Percentiles rank a stretch among this genome's conserved stretches.
Conservation (phyloP, 2,113 vertebrate genomes). For the Trematomus loennbergii region DNA sequence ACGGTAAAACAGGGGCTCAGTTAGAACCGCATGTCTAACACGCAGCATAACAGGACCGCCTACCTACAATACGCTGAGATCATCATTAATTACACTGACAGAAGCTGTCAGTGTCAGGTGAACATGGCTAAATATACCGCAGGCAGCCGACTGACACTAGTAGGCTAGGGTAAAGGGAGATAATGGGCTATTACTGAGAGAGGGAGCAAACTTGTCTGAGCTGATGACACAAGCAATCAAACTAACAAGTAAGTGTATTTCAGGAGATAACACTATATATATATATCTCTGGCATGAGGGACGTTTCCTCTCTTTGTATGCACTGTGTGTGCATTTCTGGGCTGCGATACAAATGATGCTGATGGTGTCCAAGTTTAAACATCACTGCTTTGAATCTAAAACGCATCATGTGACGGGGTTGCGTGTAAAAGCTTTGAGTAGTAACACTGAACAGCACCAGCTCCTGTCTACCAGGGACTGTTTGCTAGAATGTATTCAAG, state of each 20-base stretch:
- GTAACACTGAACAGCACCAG: background rate
- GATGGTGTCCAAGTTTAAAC: constrained; percentile 3
- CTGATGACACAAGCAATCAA: constrained; percentile 18
- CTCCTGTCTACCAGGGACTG: constrained; percentile 27
- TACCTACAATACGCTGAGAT: constrained; percentile 26
- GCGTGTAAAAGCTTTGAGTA: constrained; percentile 8
- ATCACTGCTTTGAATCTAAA: constrained; percentile 36
- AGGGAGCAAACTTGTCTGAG: constrained; percentile 10
- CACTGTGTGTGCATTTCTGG: background rate
- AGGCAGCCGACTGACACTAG: constrained; percentile 56
- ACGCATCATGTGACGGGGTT: background rate
- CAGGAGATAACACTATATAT: constrained; percentile 13
- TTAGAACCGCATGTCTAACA: constrained; percentile 52
- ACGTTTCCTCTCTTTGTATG: constrained; percentile 11
- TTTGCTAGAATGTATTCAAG: constrained; percentile 59
- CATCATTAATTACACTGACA: constrained; percentile 65
- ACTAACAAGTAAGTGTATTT: constrained; percentile 4
- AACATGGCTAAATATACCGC: constrained; percentile 30
- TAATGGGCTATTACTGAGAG: constrained; percentile 21
- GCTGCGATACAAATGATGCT: constrained; percentile 15
- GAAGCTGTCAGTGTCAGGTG: constrained; percentile 26
- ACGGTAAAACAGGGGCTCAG: constrained; percentile 34
- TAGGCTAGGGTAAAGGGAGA: constrained; percentile 22
- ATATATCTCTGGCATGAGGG: background rate
- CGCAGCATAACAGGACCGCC: constrained; percentile 45